A percentile compares a stretch with the other conserved stretches of the same genome.
Conservation (phyloP, 2,797 vertebrate genomes). For the Rhinoraja longicauda region DNA sequence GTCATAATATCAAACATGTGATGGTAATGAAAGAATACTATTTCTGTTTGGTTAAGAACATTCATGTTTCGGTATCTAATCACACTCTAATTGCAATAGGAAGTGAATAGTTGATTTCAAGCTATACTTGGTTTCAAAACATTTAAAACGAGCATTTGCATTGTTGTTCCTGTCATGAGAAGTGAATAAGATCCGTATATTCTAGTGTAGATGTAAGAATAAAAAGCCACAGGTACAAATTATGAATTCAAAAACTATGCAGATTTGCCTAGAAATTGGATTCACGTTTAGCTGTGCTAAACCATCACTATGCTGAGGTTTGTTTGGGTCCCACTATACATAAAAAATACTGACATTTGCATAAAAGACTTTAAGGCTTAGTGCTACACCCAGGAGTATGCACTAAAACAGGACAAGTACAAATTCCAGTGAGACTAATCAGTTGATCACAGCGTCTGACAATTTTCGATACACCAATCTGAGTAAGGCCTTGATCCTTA, state of each 20-base stretch:
- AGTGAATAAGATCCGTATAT: neutral
- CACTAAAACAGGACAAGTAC: too few relatives aligned
- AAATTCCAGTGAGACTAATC: too few relatives aligned
- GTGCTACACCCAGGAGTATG: neutral
- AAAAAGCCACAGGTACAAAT: neutral
- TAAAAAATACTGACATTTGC: neutral
- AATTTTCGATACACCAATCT: too few relatives aligned
- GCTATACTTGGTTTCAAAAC: neutral
- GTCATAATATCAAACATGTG: neutral
- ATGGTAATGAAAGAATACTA: neutral
- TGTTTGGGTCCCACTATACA: too few relatives aligned
- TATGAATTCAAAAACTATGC: neutral
- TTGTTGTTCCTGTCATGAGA: neutral
- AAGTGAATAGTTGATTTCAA: neutral
- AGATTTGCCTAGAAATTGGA: neutral
- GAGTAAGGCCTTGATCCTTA: too few relatives aligned
- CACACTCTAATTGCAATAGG: neutral
- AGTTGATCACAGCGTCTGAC: too few relatives aligned
- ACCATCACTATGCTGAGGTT: too few relatives aligned
- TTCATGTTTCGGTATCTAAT: neutral
- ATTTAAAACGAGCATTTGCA: slow-evolving; percentile 1
- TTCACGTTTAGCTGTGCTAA: too few relatives aligned
- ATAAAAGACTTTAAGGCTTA: neutral
- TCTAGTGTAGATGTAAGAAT: neutral
- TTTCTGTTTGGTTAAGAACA: neutral